Evolutionary conservation across 2,113 vertebrate genomes (phyloP), one percentile per base, ranked within the genome.

Genomic region (Collichthys lucidus): DNA sequence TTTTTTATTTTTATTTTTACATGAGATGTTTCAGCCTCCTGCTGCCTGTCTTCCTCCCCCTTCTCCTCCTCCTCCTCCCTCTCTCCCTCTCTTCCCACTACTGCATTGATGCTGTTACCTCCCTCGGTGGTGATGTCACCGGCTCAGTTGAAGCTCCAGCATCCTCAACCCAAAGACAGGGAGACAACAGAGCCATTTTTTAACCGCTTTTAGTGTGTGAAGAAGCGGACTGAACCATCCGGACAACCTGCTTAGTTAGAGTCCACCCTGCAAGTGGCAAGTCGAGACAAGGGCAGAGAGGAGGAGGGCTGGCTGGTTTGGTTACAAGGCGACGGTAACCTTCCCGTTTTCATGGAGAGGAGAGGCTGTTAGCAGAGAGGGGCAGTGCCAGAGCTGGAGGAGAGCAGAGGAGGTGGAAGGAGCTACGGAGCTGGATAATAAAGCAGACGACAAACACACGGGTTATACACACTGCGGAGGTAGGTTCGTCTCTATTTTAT

Each of bases 111-210:
- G 91, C 89, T 84, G 84, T 85, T 93, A 78, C 93, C 92, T 92
- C 94, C 90, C 92, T 92, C 90, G 56, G 79, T 75, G 91, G 67
- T 96, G 95, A 95, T 85, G 94, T 95, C 94, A 95, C 87, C 89
- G 88, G 82, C 90, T 94, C 94, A 77, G 86, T 86, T 86, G 83
- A 86, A 83, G 88, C 92, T 94, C 86, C 15, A 95, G 95, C 95
- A 96, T 95, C 95, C 93, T 92, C 71, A 74, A 74, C 26, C 87
- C 87, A 63, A 40, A 86, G 91, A 78, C 88, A 65, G 70, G 47
- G 79, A 90, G 88, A 81, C 89, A 79, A 81, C 92, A 93, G 93
- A 94, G 94, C 92, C 94, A 94, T 94, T 40, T 95, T 95, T 95
- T 90, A 91, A 91, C 93, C 92, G 88, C 80, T 82, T 31, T 40